Evolutionary conservation across 2,113 vertebrate species (phyloP).

Genomic region (Malurus elegans): DNA sequence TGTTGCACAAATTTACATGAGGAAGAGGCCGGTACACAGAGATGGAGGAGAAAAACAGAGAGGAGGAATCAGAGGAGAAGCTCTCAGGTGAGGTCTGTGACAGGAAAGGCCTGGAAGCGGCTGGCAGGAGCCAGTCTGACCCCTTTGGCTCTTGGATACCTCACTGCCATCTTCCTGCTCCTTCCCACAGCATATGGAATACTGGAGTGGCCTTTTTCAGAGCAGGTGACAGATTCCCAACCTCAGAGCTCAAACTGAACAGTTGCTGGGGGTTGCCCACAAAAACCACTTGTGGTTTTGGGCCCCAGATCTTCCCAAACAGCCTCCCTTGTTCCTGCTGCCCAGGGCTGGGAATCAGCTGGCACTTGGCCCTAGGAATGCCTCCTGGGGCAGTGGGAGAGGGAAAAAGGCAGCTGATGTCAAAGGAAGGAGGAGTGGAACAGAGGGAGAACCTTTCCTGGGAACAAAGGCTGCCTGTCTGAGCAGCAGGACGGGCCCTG

Average conservation of each 20-base stretch:
- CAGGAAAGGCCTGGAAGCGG: neutral
- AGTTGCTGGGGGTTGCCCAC: neutral
- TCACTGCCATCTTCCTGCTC: neutral
- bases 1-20: neutral
- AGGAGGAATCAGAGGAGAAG: neutral
- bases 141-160: neutral
- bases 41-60: neutral
- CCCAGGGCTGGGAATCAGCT: neutral
- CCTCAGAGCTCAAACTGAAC: neutral
- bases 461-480: neutral
- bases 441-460: neutral
- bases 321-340: accelerated
- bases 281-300: accelerated
- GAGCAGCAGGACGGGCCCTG: accelerated
- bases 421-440: neutral
- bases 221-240: neutral
- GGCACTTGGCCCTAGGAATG: neutral
- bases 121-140: neutral
- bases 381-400: neutral
- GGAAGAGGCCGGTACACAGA: neutral
- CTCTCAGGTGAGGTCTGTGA: neutral
- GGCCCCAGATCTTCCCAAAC: neutral
- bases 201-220: neutral
- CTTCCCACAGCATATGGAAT: neutral
- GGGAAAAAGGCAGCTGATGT: neutral